Base-by-base conservation (phyloP, 64 coral and sea anemone genomes). In the Stichodactyla helianthus region DNA sequence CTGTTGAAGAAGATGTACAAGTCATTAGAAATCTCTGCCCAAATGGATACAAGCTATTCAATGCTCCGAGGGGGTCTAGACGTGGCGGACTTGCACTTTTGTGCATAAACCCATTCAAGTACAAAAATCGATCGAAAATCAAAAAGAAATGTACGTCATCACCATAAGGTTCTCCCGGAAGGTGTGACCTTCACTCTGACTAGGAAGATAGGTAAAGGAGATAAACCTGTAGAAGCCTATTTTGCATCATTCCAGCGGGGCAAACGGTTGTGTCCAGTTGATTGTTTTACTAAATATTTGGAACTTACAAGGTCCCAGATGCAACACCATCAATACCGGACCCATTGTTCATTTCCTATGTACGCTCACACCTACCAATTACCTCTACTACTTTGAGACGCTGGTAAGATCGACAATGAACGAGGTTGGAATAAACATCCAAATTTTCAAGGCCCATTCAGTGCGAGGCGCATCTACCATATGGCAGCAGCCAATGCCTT, bases 281-380 rank as follows among this genome's bases (percentile, higher is more conserved):
- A 58, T n/a, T 62, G 54, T 22, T 50, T 82, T n/a, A 80, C 50
- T 20, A 12, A 59, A 6, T 88, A 88, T 82, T 15, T 80, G 50
- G 14, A 63, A 63, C 6, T 54, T 28, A 88, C 87, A 52, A 62
- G 13, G 23, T 26, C 7, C 50, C 50, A 11, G 22, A 23, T 25
- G 74, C 19, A 17, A 54, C 28, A 44, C 51, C 82, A 20, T 56
- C 71, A 26, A 19, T 2, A 71, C 82, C 53, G 28, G 55, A 90
- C 44, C 79, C 56, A 19, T 14, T 88, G 13, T 88, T 88, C 26
- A 59, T 71, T 44, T 88, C 87, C 5, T 82, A 88, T 52, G 77
- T 82, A 9, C 57, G 63, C 10, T 77, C 87, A 51, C 79, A 82
- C 55, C 50, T 1, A 27, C 82, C 82, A 15, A 85, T 85, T 11